These are phyloP conservation scores for Pantherophis vulpinus DNA, from an alignment of 2,797 vertebrate species.

Conservation along the genomic window DNA sequence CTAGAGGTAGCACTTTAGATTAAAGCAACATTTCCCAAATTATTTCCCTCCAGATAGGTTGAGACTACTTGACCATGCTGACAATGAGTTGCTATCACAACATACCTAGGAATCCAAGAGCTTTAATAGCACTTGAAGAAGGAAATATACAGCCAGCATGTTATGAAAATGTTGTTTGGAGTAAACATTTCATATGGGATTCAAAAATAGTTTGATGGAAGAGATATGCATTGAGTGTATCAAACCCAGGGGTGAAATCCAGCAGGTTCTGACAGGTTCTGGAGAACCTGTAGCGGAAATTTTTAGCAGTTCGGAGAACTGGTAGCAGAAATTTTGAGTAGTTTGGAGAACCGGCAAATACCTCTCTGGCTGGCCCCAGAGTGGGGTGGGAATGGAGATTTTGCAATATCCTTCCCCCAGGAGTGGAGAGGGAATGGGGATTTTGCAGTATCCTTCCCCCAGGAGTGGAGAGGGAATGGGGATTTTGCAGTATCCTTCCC, in stretches of 20 bases:
- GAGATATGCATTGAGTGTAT: neutral
- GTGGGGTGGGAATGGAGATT: too few species aligned
- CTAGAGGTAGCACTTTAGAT: neutral
- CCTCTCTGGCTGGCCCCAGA: too few species aligned
- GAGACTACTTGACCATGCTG: neutral
- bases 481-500: too few species aligned
- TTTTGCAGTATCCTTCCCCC: too few species aligned
- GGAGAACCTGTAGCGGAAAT: too few species aligned
- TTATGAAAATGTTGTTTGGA: neutral
- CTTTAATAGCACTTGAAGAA: neutral
- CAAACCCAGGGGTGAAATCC: neutral
- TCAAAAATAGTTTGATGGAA: neutral
- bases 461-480: too few species aligned
- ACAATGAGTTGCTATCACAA: neutral
- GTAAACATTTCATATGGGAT: neutral
- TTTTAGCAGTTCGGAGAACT: too few species aligned
- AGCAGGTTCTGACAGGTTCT: too few species aligned
- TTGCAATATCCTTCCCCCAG: too few species aligned
- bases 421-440: too few species aligned
- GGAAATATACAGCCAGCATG: neutral
- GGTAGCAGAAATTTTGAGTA: too few species aligned
- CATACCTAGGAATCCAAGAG: neutral
- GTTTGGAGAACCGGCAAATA: too few species aligned
- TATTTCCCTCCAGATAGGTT: neutral
- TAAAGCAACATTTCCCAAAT: neutral